A percentile compares a stretch with the other conserved stretches of the same genome.
Evolutionary conservation across 2,888 invertebrate genomes (phyloP).

Genomic region (Belgica antarctica): DNA sequence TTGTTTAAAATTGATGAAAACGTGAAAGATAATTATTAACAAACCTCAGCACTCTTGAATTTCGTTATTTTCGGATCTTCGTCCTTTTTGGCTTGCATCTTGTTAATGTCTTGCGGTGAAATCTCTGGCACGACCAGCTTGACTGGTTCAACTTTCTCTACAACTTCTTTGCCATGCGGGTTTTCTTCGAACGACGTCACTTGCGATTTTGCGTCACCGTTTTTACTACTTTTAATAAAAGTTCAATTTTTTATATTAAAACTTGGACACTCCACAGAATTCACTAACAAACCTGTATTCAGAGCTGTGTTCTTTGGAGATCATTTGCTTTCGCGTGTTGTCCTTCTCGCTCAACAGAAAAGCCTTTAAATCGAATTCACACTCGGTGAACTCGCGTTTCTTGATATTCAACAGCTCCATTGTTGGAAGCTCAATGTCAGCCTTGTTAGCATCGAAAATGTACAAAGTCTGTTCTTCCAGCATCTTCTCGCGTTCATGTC

Average conservation of each 20-base stretch:
- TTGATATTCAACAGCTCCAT: constrained; percentile 49
- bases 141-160: constrained; percentile 36
- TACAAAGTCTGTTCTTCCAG: constrained; percentile 39
- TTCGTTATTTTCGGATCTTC: constrained; percentile 59
- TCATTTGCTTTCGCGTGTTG: constrained; percentile 52
- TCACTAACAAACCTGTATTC: constrained; percentile 9
- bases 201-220: not conserved
- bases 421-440: not conserved
- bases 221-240: not conserved
- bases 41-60: constrained; percentile 58
- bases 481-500: constrained; percentile 33
- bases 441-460: constrained; percentile 36
- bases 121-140: constrained; percentile 49
- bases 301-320: constrained; percentile 47
- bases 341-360: constrained; percentile 51
- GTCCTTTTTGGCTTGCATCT: constrained; percentile 56
- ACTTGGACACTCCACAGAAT: not conserved
- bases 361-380: constrained; percentile 52
- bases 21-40: not conserved
- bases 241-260: not conserved
- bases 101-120: constrained; percentile 44
- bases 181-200: constrained; percentile 25
- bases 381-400: constrained; percentile 52
- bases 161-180: constrained; percentile 52
- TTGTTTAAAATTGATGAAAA: not conserved